These are phyloP conservation scores for Semotilus atromaculatus DNA, from an alignment of 2,797 vertebrate species.

Conservation along the genomic window DNA sequence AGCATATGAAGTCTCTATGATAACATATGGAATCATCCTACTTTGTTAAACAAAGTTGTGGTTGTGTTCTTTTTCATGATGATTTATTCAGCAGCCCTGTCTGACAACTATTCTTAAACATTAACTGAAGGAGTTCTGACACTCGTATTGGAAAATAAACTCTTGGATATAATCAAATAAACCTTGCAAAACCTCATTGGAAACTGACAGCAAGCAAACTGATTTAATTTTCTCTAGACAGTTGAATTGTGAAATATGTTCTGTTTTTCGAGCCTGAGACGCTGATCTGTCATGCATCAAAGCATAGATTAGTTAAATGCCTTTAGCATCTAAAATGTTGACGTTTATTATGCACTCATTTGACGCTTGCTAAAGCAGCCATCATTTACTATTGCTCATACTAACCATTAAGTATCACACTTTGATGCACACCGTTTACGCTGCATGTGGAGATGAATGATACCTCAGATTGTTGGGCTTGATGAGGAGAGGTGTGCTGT, in stretches of 20 bases:
- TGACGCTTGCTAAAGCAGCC: conserved; percentile 16
- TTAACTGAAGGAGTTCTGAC: neutral
- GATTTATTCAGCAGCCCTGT: conserved; percentile 15
- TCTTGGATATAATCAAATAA: conserved; percentile 17
- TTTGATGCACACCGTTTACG: conserved; percentile 6
- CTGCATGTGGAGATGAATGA: neutral
- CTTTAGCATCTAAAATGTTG: conserved; percentile 17
- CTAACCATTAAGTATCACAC: neutral
- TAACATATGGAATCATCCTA: conserved; percentile 15
- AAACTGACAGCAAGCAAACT: conserved; percentile 23
- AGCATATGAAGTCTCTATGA: conserved; percentile 10
- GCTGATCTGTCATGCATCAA: conserved; percentile 9
- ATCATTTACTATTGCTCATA: neutral
- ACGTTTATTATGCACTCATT: conserved; percentile 26
- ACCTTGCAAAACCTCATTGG: neutral
- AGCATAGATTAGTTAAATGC: conserved; percentile 12
- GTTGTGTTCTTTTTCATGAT: neutral
- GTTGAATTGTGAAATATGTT: conserved; percentile 25
- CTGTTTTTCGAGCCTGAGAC: neutral
- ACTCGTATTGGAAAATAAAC: neutral
- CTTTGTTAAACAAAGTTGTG: conserved; percentile 16
- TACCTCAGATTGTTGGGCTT: neutral
- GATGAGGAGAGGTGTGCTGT: neutral
- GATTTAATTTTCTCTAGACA: conserved; percentile 22
- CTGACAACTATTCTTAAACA: conserved; percentile 15